Percentiles rank a stretch among this genome's conserved stretches.
phyloP scores from a whole-genome alignment of 2,797 vertebrate genomes.

The Sparus aurata region DNA sequence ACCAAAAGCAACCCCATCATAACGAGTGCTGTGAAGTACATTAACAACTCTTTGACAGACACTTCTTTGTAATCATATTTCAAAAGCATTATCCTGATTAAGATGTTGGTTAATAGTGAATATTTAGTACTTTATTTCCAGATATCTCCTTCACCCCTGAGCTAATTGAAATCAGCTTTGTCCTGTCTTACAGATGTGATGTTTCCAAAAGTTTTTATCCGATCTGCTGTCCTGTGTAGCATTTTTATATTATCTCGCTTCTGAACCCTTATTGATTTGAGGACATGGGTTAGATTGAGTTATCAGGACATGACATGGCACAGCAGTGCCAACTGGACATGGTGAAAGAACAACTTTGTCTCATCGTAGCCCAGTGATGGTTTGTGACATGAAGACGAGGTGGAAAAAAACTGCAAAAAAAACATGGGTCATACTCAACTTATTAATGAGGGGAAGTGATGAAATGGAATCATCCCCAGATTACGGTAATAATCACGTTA shows the following conservation, averaged over 20 bases:
- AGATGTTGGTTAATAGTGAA: too few species aligned
- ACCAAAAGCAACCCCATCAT: too few species aligned
- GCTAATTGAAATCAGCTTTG: neutral
- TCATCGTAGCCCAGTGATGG: neutral
- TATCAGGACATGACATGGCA: neutral
- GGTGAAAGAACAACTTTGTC: conserved; percentile 47
- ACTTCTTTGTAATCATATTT: neutral
- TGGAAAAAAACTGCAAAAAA: conserved; percentile 14
- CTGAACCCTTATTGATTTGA: conserved; percentile 1
- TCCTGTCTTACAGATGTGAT: neutral
- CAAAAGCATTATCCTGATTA: too few species aligned
- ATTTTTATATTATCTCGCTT: neutral
- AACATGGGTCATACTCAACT: conserved; percentile 25
- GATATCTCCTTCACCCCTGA: neutral
- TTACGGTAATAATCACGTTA: conserved; percentile 36
- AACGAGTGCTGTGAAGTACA: too few species aligned
- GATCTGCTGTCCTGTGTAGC: neutral
- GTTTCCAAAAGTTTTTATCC: conserved; percentile 4
- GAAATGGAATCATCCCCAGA: conserved; percentile 48
- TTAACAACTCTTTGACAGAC: too few species aligned
- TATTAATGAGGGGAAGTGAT: conserved; percentile 47
- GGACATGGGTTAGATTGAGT: conserved; percentile 10
- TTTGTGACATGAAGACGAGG: conserved; percentile 26
- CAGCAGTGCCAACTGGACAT: conserved; percentile 6
- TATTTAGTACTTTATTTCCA: neutral